Base-by-base conservation (phyloP, 2,797 vertebrate genomes). In the Dallia pectoralis region DNA sequence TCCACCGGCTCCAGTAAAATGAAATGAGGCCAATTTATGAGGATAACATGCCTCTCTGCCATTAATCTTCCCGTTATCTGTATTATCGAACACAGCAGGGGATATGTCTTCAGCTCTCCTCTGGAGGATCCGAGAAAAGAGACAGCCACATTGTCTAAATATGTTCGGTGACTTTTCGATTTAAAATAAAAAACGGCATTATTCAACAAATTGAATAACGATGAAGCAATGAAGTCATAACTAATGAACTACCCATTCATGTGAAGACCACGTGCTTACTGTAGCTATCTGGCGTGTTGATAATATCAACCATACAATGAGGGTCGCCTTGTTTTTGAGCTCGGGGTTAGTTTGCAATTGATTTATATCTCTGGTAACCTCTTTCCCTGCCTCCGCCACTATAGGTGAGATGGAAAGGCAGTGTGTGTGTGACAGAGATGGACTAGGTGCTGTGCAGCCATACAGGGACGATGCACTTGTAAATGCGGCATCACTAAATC, bases 401-500 rank as follows among this genome's bases (percentile, higher is more conserved):
- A 88, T 89, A 90, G 89, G 89, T 91, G 89, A 91, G 85, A 82
- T 69, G 80, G 86, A 53, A 81, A 82, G 84, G 83, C 81, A 77
- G 83, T 71, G 83, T 75, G 81, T 75, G 81, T 74, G 79, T 90
- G 91, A 91, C 91, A 90, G 87, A 90, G 91, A 91, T 87, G 87
- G 86, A 92, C 87, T 87, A 84, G 85, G 77, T 48, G 67, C 74
- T 22, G 79, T 73, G 82, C 85, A 83, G 70, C 82, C 64, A 68
- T 81, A 86, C 85, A 87, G 79, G 81, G 82, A 85, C 87, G 84
- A 87, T 87, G 86, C 80, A 18, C 72, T 86, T 87, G 87, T 86
- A 88, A 91, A 89, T 89, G 90, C 89, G 91, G 89, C 87, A 86
- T 80, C 87, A 75, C 87, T 91, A 89, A 91, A 89, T 91, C 87